These are phyloP conservation scores for Chelidonichthys spinosus DNA, from an alignment of 2,797 vertebrate genomes.

Conservation along the genomic window DNA sequence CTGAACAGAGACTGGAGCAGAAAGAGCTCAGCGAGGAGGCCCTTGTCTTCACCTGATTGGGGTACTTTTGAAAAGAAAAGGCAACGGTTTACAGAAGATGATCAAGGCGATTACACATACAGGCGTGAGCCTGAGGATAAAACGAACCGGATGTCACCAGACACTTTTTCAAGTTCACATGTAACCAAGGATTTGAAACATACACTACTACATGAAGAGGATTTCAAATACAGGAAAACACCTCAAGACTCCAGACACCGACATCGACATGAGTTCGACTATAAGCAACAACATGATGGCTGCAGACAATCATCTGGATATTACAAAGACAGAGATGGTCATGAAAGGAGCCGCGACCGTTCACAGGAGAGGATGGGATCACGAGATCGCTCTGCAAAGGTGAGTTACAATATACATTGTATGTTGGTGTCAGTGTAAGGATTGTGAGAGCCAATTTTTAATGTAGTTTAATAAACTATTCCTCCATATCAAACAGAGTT, in stretches of 20 bases:
- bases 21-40: constrained; percentile 62
- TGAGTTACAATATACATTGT: not conserved
- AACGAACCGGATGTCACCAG: constrained; percentile 28
- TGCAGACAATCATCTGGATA: constrained; percentile 33
- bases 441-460: not conserved
- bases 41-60: constrained; percentile 46
- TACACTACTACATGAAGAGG: constrained; percentile 39
- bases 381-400: constrained; percentile 45
- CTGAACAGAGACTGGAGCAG: constrained; percentile 47
- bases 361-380: constrained; percentile 42
- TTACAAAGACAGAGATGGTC: constrained; percentile 35
- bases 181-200: constrained; percentile 41
- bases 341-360: constrained; percentile 30
- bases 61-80: constrained; percentile 55
- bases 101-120: constrained; percentile 45
- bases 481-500: constrained; percentile 52
- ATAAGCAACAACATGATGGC: constrained; percentile 44
- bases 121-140: constrained; percentile 44
- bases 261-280: constrained; percentile 15
- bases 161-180: constrained; percentile 29
- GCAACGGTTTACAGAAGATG: constrained; percentile 33
- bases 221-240: constrained; percentile 50
- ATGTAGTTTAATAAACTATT: not conserved
- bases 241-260: constrained; percentile 51
- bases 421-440: too few relatives aligned